phyloP scores from a whole-genome alignment of 2,797 vertebrate species.

The Danio choprae region DNA sequence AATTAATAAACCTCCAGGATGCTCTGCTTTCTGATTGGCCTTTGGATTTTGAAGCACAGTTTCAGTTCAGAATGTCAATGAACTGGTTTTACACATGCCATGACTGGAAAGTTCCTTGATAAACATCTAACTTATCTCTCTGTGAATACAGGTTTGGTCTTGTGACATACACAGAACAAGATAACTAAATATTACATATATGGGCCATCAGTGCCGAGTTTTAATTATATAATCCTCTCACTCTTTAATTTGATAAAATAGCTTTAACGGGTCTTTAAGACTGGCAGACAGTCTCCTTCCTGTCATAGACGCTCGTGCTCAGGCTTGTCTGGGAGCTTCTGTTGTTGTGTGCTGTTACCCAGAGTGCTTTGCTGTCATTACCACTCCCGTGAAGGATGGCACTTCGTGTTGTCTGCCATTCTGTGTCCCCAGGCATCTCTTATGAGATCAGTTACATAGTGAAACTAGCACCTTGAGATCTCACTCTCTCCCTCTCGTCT shows the following conservation, averaged over 20 bases:
- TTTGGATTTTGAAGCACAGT: slow-evolving; percentile 5
- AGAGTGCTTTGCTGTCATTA: slow-evolving; percentile 27
- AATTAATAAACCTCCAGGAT: slow-evolving; percentile 12
- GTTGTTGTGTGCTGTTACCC: slow-evolving; percentile 40
- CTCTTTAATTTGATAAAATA: slow-evolving; percentile 19
- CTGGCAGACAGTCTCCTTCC: not conserved
- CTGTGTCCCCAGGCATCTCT: slow-evolving; percentile 49
- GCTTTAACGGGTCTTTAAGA: not conserved
- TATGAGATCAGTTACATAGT: slow-evolving; percentile 51
- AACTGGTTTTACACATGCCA: slow-evolving; percentile 10
- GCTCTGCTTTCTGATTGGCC: slow-evolving; percentile 1
- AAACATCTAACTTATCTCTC: not conserved
- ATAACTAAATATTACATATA: not conserved
- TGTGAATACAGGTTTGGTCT: slow-evolving; percentile 8
- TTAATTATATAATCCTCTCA: not conserved
- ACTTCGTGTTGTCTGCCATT: slow-evolving; percentile 39
- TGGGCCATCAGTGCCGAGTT: not conserved
- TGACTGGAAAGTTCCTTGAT: slow-evolving; percentile 5
- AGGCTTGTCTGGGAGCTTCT: slow-evolving; percentile 28
- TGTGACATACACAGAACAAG: not conserved
- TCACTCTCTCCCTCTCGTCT: slow-evolving; percentile 25
- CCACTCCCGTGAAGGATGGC: slow-evolving; percentile 31
- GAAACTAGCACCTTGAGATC: slow-evolving; percentile 51
- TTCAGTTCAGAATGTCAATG: not conserved
- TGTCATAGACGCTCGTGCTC: not conserved